Base-by-base conservation (phyloP, 2,113 vertebrate genomes). In the Lamprotornis superbus region DNA sequence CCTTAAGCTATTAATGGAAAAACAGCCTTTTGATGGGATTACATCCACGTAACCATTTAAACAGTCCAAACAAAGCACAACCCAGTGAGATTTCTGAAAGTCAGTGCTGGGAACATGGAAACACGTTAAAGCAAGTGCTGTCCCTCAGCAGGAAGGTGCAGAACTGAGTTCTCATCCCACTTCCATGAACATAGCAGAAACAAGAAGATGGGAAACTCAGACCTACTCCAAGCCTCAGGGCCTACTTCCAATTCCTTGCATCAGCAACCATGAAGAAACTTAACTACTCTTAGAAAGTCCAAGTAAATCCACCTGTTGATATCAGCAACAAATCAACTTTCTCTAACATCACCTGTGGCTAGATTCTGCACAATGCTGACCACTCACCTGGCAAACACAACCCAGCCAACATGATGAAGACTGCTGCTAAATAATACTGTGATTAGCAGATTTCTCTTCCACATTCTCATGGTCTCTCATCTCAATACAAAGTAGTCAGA, bases 111-210 rank as follows among this genome's bases (percentile, higher is more conserved):
- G 44, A 96, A 35, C 28, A 31, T 3, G 10, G 33, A 27, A 92
- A 75, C 15, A 10, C 1, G 0, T 22, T 27, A 23, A 84, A 77
- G n/a, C 6, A 17, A 63, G 24, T 2, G 13, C 42, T 59, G 55
- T 22, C 46, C 47, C 35, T 35, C 30, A 46, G 44, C 27, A 73
- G 56, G 33, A 63, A 49, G 19, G 59, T 20, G 44, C 13, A n/a
- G 42, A 56, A n/a, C 17, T 35, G 39, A 7, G 8, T 40, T 33
- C 33, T 20, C 4, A 2, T 4, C 39, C 21, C 10, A 30, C 39
- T 50, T 69, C 42, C 50, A 73, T 2, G 0, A 44, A 64, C 23
- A 47, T 0, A 0, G 16, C 3, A 3, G 9, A 37, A 46, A 71
- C 5, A 5, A 55, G 31, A 17, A 21, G 30, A 71, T 11, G 18